Evolutionary conservation across 2,113 vertebrate genomes (phyloP), one percentile per base, ranked within the genome.

Genomic region (Buteo buteo): DNA sequence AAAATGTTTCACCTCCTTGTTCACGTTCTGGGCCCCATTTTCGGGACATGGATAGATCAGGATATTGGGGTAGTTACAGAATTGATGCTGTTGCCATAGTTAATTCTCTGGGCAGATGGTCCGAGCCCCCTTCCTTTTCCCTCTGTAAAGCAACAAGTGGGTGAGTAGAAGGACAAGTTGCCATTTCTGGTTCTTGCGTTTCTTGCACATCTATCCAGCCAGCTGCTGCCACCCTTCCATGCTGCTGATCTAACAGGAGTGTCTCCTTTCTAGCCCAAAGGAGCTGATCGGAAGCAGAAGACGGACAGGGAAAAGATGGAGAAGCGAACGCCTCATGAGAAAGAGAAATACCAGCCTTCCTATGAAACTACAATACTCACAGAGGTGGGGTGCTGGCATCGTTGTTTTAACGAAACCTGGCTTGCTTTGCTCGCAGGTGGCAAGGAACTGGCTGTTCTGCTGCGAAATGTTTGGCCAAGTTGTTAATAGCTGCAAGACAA

Each of bases 301-400:
- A 99, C 99, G 0, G 99, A 99, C 95, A 84, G 99, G 82, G 99
- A 99, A 89, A 99, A 99, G 98, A 99, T 99, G 99, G 99, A 99
- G 95, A 99, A 99, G 96, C 97, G 99, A 61, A 99, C 99, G 0
- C 99, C 99, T 3, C 99, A 99, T 29, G 99, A 99, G 96, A 99
- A 99, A 91, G 99, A 99, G 91, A 99, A 99, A 89, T 99, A 99
- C 81, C 99, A 99, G 67, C 98, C 99, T n/a, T 99, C 99, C 4
- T 99, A 99, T 47, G 99, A 99, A 95, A 99, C 99, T 16, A 99
- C 99, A 5, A 99, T 99, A 83, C 98, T 99, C 90, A 99, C 99
- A 26, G 99, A 99, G 99, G 99, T 99, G 95, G 95, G 90, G 15
- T 6, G 45, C 6, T 42, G 32, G 18, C 19, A 16, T 13, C 4